Evolutionary conservation across 2,888 invertebrate species (phyloP).

Genomic region (Polydrusus pterygomalis): DNA sequence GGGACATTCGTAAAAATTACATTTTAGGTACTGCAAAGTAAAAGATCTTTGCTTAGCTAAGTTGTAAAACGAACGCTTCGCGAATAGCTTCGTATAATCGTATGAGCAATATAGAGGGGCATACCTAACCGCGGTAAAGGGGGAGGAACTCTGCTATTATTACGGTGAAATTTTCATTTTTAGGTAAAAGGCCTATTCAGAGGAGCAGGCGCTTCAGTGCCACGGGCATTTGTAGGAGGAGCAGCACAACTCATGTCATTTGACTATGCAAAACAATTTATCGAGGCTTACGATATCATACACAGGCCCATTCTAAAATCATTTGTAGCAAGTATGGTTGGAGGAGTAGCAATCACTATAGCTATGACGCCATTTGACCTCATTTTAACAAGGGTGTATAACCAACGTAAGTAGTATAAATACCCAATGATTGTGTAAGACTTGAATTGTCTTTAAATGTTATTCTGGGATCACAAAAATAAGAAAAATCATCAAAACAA

Average conservation of each 20-base stretch:
- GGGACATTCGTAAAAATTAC: too few relatives aligned
- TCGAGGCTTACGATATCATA: slow-evolving; percentile 62
- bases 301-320: slow-evolving; percentile 75
- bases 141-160: not conserved
- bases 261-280: slow-evolving; percentile 76
- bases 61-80: too few relatives aligned
- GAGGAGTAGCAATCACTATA: slow-evolving; percentile 84
- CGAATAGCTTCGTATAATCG: too few relatives aligned
- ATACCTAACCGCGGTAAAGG: too few relatives aligned
- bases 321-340: slow-evolving; percentile 82
- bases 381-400: slow-evolving; percentile 89
- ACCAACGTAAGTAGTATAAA: slow-evolving; percentile 82
- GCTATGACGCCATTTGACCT: slow-evolving; percentile 93
- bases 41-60: too few relatives aligned
- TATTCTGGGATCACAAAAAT: too few relatives aligned
- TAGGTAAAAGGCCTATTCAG: slow-evolving; percentile 81
- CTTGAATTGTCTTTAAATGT: too few relatives aligned
- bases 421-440: too few relatives aligned
- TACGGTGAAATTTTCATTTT: slow-evolving; percentile 46
- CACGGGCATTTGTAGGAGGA: slow-evolving; percentile 86
- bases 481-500: too few relatives aligned
- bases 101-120: too few relatives aligned
- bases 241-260: slow-evolving; percentile 89
- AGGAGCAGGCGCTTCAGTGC: slow-evolving; percentile 83
- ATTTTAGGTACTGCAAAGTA: too few relatives aligned